These are phyloP conservation scores for Oikopleura dioica DNA, from an alignment of 23 tunicate species.

Conservation along the genomic window DNA sequence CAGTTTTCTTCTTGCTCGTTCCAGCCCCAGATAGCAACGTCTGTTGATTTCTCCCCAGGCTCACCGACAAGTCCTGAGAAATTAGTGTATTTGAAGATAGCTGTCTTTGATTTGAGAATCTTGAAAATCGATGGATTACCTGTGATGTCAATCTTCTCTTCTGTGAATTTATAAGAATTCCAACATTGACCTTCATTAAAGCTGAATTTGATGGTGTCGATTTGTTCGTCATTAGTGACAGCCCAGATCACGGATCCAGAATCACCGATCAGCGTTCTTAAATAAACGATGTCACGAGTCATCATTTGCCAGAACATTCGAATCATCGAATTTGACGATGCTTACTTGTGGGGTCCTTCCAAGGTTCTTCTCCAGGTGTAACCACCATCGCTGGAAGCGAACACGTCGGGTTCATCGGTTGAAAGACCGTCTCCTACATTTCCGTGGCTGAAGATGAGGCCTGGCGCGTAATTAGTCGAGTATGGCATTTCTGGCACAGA, in stretches of 20 bases:
- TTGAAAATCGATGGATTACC: no score
- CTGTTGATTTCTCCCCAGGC: conserved; percentile 58
- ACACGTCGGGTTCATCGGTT: conserved; percentile 47
- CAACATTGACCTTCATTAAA: conserved; percentile 81
- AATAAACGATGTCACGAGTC: no score
- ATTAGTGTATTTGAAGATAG: no score
- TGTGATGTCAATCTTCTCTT: no score
- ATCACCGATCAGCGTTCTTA: conserved; percentile 72
- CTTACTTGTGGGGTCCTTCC: conserved; percentile 63
- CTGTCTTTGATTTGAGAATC: no score
- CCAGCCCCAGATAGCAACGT: conserved; percentile 84
- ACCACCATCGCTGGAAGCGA: conserved; percentile 57
- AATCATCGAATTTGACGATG: no score
- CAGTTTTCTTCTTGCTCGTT: conserved; percentile 34
- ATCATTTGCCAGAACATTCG: no score
- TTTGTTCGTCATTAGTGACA: conserved; percentile 13
- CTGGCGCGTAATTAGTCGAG: conserved; percentile 26
- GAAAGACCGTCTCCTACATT: conserved; percentile 68
- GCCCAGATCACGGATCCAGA: conserved; percentile 62
- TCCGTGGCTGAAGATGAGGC: conserved; percentile 82
- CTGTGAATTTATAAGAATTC: no score
- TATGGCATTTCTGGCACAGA: not conserved
- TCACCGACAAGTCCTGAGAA: conserved; percentile 25
- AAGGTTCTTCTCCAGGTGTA: conserved; percentile 65
- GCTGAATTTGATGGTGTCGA: conserved; percentile 20